A percentile compares a stretch with the other conserved stretches of the same genome.
Conservation (phyloP, 2,113 vertebrate species). For the Vulpes lagopus region DNA sequence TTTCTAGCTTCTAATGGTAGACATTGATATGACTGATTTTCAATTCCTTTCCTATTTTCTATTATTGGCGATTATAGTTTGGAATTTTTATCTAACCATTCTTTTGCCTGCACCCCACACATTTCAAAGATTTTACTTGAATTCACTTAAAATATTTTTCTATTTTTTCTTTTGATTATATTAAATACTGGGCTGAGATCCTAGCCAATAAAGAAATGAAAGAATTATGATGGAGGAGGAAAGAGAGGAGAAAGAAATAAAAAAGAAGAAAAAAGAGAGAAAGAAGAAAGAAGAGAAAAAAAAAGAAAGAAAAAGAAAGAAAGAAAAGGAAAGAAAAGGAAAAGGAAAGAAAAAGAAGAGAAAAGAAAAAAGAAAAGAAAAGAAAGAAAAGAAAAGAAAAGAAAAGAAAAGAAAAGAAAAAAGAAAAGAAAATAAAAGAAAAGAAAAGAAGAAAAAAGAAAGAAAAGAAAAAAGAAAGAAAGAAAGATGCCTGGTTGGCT, state of each 20-base stretch:
- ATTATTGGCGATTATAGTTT: background rate
- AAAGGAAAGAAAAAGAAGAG: too few relatives aligned
- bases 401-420: too few relatives aligned
- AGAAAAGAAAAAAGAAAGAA: too few relatives aligned
- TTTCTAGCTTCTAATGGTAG: background rate
- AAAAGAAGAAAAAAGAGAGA: background rate
- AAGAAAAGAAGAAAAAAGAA: too few relatives aligned
- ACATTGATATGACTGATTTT: background rate
- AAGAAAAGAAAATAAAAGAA: too few relatives aligned
- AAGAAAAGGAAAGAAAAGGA: too few relatives aligned
- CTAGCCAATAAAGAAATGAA: background rate
- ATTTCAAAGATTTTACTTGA: background rate
- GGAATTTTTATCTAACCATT: background rate
- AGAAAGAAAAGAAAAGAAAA: too few relatives aligned
- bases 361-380: too few relatives aligned
- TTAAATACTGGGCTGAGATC: background rate
- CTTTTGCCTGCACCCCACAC: background rate
- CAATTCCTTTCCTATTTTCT: background rate
- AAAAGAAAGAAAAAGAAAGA: too few relatives aligned
- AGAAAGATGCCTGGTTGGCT: too few relatives aligned
- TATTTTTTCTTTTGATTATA: background rate
- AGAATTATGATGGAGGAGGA: background rate
- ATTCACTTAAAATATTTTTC: background rate
- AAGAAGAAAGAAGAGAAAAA: too few relatives aligned
- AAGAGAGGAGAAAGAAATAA: background rate